phyloP scores from a whole-genome alignment of 2,113 vertebrate species.

The Cebidichthys violaceus region DNA sequence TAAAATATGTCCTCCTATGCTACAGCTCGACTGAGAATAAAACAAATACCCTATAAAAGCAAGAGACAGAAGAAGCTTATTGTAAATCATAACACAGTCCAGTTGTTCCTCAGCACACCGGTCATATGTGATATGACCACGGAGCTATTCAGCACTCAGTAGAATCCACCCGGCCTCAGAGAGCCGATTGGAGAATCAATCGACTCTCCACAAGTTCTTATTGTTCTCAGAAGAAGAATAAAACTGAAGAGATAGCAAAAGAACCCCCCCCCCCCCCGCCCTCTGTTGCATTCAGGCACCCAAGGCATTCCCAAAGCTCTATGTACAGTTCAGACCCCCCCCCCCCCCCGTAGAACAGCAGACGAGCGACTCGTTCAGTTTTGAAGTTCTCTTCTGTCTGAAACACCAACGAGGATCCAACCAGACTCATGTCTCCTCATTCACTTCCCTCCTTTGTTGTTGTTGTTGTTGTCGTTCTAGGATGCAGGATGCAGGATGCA shows the following conservation, averaged over 20 bases:
- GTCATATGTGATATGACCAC: constrained; percentile 82
- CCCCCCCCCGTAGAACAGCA: background rate
- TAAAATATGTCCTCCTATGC: constrained; percentile 77
- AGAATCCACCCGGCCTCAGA: too few relatives aligned
- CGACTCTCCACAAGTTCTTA: constrained; percentile 59
- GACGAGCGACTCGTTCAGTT: too few relatives aligned
- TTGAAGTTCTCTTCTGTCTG: constrained; percentile 31
- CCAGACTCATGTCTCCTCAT: constrained; percentile 30
- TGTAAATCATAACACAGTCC: constrained; percentile 71
- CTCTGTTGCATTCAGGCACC: constrained; percentile 72
- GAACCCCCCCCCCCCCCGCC: constrained; percentile 26
- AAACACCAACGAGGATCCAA: constrained; percentile 1
- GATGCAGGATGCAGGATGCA: too few relatives aligned
- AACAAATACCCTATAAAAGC: constrained; percentile 74
- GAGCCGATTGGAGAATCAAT: constrained; percentile 76
- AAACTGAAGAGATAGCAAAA: constrained; percentile 29
- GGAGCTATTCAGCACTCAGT: constrained; percentile 74
- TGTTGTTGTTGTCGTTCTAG: constrained; percentile 52
- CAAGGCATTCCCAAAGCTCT: constrained; percentile 72
- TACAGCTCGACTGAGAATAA: constrained; percentile 69
- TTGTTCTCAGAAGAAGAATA: constrained; percentile 49
- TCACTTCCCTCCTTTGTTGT: constrained; percentile 50
- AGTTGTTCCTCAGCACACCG: constrained; percentile 65
- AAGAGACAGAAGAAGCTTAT: constrained; percentile 75
- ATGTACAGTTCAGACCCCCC: constrained; percentile 55